Evolutionary conservation across 2,888 invertebrate genomes (phyloP).

Genomic region (Tetanocera ferruginea): DNA sequence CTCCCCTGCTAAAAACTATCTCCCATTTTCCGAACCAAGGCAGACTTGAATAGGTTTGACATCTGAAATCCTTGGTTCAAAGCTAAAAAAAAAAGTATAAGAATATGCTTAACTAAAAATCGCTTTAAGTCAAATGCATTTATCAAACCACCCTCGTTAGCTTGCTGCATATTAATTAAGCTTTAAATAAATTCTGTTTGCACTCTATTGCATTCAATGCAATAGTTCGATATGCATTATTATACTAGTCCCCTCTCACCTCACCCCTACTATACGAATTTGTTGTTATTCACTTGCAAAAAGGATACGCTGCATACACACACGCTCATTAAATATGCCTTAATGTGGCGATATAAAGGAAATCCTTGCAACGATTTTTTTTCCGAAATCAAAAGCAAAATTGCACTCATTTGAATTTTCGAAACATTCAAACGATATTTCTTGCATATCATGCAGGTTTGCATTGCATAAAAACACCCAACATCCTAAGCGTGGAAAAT

Average conservation of each 20-base stretch:
- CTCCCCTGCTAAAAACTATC: no score
- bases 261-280: not conserved
- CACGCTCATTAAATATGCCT: slow-evolving; percentile 26
- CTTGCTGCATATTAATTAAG: no score
- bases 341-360: not conserved
- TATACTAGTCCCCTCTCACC: not conserved
- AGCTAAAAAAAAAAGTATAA: no score
- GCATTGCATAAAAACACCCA: not conserved
- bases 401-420: slow-evolving; percentile 24
- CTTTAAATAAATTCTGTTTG: no score
- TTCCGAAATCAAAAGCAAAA: not conserved
- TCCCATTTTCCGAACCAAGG: no score
- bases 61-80: no score
- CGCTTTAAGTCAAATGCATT: no score
- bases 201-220: no score
- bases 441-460: not conserved
- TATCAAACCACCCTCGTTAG: no score
- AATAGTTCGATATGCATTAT: no score
- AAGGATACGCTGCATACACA: not conserved
- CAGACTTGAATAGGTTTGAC: no score
- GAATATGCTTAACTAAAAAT: no score
- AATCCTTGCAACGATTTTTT: slow-evolving; percentile 3
- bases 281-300: not conserved
- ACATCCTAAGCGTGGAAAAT: not conserved
- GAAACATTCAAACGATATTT: not conserved